These are phyloP conservation scores for Ormyrus thymus DNA, from an alignment of 2,888 invertebrate genomes.

Conservation along the genomic window DNA sequence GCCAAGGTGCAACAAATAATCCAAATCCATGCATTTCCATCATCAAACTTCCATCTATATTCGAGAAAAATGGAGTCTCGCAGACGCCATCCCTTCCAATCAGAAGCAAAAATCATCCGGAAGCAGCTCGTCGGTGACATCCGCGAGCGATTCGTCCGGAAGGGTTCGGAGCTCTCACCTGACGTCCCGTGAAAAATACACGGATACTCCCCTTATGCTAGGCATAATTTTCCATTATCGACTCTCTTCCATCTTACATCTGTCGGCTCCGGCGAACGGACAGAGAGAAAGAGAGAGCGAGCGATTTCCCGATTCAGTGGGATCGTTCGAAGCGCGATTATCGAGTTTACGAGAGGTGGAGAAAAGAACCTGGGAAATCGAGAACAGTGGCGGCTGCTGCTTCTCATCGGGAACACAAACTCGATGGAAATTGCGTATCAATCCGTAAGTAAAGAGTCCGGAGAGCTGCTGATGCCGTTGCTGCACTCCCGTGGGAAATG, in stretches of 20 bases:
- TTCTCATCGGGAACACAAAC: slow-evolving; percentile 66
- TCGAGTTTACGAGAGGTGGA: slow-evolving; percentile 63
- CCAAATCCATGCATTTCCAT: no score
- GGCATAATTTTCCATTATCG: slow-evolving; percentile 49
- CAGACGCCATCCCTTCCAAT: no score
- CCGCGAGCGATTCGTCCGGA: neutral
- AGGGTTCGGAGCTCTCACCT: no score
- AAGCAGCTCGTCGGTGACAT: neutral
- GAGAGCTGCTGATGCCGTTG: slow-evolving; percentile 42
- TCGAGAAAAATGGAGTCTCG: no score
- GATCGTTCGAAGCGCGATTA: slow-evolving; percentile 59
- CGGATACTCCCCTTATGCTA: neutral
- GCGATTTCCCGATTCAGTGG: slow-evolving; percentile 48
- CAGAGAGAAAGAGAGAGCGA: neutral
- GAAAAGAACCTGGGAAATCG: slow-evolving; percentile 48
- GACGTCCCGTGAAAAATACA: neutral
- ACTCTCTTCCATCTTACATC: neutral
- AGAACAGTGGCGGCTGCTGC: slow-evolving; percentile 18
- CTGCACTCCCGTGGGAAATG: slow-evolving; percentile 56
- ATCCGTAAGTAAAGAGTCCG: slow-evolving; percentile 71
- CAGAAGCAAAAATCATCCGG: no score
- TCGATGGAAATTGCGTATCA: slow-evolving; percentile 74
- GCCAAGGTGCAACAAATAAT: no score
- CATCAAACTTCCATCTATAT: no score
- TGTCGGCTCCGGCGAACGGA: no score